Evolutionary conservation across 1,140 invertebrate genomes (phyloP), one percentile per base, ranked within the genome.

Genomic region (Magallana ariakensis): DNA sequence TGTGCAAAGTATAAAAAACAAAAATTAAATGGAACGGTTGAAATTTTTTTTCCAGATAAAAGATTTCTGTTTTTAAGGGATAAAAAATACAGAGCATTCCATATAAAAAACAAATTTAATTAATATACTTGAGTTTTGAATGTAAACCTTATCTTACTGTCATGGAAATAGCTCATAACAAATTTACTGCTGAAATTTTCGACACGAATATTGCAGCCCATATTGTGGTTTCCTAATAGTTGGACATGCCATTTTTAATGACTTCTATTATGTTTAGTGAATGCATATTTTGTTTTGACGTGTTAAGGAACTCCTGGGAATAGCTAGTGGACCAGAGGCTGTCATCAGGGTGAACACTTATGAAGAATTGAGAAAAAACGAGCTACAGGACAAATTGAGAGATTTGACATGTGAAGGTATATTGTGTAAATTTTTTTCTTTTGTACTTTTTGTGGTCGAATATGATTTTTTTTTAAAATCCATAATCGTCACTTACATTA

Each of bases 391-490:
- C 16, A 83, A 86, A 22, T 56, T 90, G 15, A 85, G 82, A 55
- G 80, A 89, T 54, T 83, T 83, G 58, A 87, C 90, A 13, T 91
- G 90, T 75, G 80, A 87, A 90, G 88, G 90, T 91, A 75, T 33
- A 80, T 19, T 9, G 0, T 26, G 16, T 26, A 26, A 4, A 62
- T 62, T 62, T 16, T 62, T 16, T 19, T 62, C 19, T 19, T 46
- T 46, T 46, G 33, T 46, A 46, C 33, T 46, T 46, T n/a, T 8
- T 1, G 15, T 9, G 70, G 15, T n/a, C 6, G 5, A 19, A 19
- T 80, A 13, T 33, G 7, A 80, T 10, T 16, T n/a, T n/a, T n/a
- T n/a, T n/a, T 11, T 13, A 60, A 60, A 13, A 13, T 6, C 58
- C 15, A 60, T 15, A 60, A 16, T 60, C 13, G 5, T 5, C 15